Evolutionary conservation across 2,888 invertebrate species (phyloP).

Genomic region (Tenthredo amoena): DNA sequence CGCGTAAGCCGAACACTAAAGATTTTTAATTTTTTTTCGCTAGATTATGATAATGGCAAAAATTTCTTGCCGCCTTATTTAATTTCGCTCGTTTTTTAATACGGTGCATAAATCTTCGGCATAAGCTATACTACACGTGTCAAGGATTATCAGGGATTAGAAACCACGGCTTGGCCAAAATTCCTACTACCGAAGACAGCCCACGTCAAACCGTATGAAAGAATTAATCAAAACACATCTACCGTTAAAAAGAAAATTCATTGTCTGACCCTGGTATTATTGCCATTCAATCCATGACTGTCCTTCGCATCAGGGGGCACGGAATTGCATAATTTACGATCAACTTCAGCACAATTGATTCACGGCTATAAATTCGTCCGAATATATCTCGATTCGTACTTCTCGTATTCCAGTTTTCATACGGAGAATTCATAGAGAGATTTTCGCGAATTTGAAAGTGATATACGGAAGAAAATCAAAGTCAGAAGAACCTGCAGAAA

Average conservation of each 20-base stretch:
- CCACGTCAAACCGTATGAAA: not conserved
- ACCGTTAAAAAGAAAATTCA: not conserved
- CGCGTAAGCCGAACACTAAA: not conserved
- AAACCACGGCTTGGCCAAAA: not conserved
- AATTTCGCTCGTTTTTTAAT: not conserved
- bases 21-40: not conserved
- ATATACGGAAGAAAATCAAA: too few relatives aligned
- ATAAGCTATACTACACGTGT: not conserved
- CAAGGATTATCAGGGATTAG: slow-evolving; percentile 11
- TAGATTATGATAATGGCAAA: not conserved
- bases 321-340: not conserved
- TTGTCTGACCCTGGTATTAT: not conserved
- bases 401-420: not conserved
- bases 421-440: too few relatives aligned
- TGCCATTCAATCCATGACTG: slow-evolving; percentile 1
- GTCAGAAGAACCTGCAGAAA: not conserved
- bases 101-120: not conserved
- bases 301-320: not conserved
- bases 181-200: not conserved
- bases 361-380: not conserved
- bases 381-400: not conserved
- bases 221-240: not conserved
- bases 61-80: not conserved
- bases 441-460: too few relatives aligned
- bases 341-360: not conserved